phyloP scores from a whole-genome alignment of 2,888 invertebrate species.

The Acholoe squamosa region DNA sequence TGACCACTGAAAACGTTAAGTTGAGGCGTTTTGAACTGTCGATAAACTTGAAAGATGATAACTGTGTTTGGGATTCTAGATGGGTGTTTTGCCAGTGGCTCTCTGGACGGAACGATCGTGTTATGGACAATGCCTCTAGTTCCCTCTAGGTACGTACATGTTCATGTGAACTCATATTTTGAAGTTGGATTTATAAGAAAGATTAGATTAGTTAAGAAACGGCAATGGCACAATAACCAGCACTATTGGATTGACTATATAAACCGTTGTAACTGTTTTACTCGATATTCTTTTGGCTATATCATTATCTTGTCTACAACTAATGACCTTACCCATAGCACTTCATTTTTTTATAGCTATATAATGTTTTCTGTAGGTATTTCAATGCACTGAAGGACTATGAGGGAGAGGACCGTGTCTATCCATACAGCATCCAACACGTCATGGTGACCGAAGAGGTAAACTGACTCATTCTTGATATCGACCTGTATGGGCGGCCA shows the following conservation, averaged over 20 bases:
- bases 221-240: not conserved
- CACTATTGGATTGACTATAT: too few species aligned
- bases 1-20: too few species aligned
- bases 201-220: not conserved
- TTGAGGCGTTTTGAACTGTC: too few species aligned
- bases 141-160: not conserved
- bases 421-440: slow-evolving; percentile 78
- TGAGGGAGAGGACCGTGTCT: slow-evolving; percentile 74
- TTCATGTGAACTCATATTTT: not conserved
- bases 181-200: not conserved
- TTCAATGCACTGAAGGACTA: slow-evolving; percentile 76
- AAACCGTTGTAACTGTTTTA: too few species aligned
- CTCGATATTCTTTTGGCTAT: too few species aligned
- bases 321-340: too few species aligned
- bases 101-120: slow-evolving; percentile 79
- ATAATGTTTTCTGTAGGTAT: slow-evolving; percentile 70
- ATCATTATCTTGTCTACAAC: too few species aligned
- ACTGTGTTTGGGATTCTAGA: slow-evolving; percentile 26
- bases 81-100: slow-evolving; percentile 75
- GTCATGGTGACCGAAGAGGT: slow-evolving; percentile 77
- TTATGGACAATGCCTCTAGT: slow-evolving; percentile 78
- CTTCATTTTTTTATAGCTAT: too few species aligned
- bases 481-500: too few species aligned
- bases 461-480: not conserved
- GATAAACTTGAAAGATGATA: too few species aligned